phyloP scores from a whole-genome alignment of 30 jellyfish, hydroid and myxozoan species.

The Sanderia malayensis region DNA sequence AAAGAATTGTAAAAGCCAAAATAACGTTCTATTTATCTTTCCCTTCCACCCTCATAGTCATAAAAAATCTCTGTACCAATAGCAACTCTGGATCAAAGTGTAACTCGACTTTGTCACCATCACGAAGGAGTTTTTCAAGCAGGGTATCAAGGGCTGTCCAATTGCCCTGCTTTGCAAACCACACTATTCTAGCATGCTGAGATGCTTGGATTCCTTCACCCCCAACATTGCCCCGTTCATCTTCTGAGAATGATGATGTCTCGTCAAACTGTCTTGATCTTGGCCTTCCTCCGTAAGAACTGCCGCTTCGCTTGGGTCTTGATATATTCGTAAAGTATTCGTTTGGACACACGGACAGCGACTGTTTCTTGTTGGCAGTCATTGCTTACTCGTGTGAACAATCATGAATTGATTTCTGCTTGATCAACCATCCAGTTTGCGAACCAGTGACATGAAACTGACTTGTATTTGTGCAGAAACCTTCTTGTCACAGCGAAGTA shows the following conservation, averaged over 20 bases:
- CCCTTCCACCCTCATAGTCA: too few relatives aligned
- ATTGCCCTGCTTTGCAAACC: constrained; percentile 59
- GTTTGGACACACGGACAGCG: not conserved
- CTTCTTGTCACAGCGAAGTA: too few relatives aligned
- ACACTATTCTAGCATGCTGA: constrained; percentile 37
- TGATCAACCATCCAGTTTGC: too few relatives aligned
- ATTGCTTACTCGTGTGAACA: too few relatives aligned
- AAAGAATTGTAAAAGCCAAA: too few relatives aligned
- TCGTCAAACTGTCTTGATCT: constrained; percentile 21
- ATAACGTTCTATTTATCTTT: too few relatives aligned
- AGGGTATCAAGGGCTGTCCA: constrained; percentile 61
- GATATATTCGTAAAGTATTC: not conserved
- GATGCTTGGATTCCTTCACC: constrained; percentile 38
- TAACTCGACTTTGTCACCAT: constrained; percentile 16
- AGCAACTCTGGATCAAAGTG: constrained; percentile 37
- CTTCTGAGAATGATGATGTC: constrained; percentile 18
- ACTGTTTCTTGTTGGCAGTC: not conserved
- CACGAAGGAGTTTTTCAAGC: constrained; percentile 34
- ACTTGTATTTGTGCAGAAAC: too few relatives aligned
- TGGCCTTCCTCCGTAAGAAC: not conserved
- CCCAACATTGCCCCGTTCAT: too few relatives aligned
- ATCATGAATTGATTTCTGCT: too few relatives aligned
- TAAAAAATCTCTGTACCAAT: too few relatives aligned
- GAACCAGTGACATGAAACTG: too few relatives aligned
- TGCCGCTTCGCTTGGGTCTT: not conserved